phyloP scores from a whole-genome alignment of 2,888 invertebrate species.

The Hermaeophaga mercurialis region DNA sequence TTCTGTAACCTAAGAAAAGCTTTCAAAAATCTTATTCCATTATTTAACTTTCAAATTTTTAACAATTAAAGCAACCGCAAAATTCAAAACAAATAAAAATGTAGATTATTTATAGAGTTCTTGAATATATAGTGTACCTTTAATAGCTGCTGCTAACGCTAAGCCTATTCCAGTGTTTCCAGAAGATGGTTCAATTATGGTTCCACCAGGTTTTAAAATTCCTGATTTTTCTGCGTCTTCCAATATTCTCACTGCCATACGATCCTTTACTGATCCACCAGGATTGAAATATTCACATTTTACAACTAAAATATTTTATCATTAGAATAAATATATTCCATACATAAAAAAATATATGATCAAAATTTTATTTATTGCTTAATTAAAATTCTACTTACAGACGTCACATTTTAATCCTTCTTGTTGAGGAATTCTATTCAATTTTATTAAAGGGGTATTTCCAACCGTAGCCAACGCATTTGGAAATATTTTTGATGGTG shows the following conservation, averaged over 20 bases:
- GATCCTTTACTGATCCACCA: conserved; percentile 95
- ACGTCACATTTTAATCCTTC: conserved; percentile 85
- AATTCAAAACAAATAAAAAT: too few relatives aligned
- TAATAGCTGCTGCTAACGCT: conserved; percentile 91
- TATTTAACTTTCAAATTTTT: not conserved
- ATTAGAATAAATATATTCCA: not conserved
- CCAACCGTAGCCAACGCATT: conserved; percentile 80
- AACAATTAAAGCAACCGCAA: too few relatives aligned
- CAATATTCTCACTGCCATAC: conserved; percentile 94
- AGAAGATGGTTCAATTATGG: conserved; percentile 96
- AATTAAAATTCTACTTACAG: conserved; percentile 77
- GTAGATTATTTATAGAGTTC: too few relatives aligned
- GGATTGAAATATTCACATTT: conserved; percentile 98
- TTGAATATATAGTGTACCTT: conserved; percentile 55
- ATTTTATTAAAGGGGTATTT: conserved; percentile 80
- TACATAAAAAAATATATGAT: not conserved
- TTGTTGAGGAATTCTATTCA: conserved; percentile 78
- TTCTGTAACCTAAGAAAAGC: conserved; percentile 75
- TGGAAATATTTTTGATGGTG: conserved; percentile 64
- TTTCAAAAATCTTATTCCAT: too few relatives aligned
- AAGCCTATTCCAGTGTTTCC: conserved; percentile 87
- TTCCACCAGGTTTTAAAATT: conserved; percentile 83
- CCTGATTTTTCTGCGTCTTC: conserved; percentile 90
- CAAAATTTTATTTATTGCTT: not conserved
- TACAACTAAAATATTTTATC: conserved; percentile 73